Percentiles rank a stretch among this genome's conserved stretches.
These are phyloP conservation scores for Xestia c-nigrum DNA, from an alignment of 2,888 invertebrate genomes.

Conservation along the genomic window DNA sequence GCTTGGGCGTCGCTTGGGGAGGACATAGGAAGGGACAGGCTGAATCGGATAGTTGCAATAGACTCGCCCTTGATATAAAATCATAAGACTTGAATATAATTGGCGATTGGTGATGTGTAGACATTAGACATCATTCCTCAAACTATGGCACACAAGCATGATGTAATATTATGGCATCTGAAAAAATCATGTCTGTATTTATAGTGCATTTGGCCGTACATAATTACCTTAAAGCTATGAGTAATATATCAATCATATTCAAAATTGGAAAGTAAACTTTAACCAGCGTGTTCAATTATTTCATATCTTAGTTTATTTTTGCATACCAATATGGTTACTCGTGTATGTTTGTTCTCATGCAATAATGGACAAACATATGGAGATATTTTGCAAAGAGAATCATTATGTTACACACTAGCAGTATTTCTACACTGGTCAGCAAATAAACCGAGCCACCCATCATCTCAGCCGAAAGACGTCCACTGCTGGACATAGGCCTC, in stretches of 20 bases:
- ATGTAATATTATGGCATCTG: too few species aligned
- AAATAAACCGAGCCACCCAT: too few species aligned
- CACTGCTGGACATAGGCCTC: too few species aligned
- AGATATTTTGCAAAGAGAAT: conserved; percentile 6
- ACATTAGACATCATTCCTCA: too few species aligned
- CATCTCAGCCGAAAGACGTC: too few species aligned
- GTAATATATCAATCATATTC: too few species aligned
- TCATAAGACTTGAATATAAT: not conserved
- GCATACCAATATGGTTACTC: too few species aligned
- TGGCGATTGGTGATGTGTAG: not conserved
- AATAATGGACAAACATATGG: conserved; percentile 10
- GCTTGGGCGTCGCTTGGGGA: not conserved
- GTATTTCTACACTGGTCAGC: too few species aligned
- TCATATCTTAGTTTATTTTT: too few species aligned
- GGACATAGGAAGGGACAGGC: not conserved
- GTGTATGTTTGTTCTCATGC: too few species aligned
- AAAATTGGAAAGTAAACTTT: too few species aligned
- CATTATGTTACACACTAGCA: conserved; percentile 6
- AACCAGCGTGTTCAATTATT: too few species aligned
- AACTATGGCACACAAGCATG: not conserved
- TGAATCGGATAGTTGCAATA: not conserved
- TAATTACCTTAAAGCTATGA: conserved; percentile 4
- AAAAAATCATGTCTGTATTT: not conserved
- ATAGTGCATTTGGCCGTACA: not conserved
- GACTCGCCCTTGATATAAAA: not conserved